These are phyloP conservation scores for Epinephelus coioides DNA, from an alignment of 2,797 vertebrate genomes.

Conservation along the genomic window DNA sequence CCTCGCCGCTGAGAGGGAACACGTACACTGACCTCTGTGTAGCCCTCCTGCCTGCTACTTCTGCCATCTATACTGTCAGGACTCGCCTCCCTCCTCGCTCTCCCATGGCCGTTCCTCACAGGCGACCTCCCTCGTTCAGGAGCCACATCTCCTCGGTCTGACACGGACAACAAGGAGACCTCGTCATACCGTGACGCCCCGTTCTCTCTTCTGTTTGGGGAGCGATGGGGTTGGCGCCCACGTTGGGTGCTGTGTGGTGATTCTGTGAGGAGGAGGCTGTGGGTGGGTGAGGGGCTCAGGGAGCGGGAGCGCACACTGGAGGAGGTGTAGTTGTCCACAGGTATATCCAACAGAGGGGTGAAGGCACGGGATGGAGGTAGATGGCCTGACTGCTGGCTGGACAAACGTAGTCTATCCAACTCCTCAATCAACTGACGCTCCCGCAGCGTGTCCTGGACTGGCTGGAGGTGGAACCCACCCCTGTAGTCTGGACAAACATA, in stretches of 20 bases:
- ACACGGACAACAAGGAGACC: constrained; percentile 56
- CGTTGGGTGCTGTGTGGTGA: constrained; percentile 59
- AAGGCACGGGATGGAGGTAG: constrained; percentile 80
- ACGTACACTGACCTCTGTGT: constrained; percentile 85
- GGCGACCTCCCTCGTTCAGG: constrained; percentile 83
- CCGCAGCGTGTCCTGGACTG: constrained; percentile 79
- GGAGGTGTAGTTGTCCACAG: constrained; percentile 88
- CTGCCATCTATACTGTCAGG: constrained; percentile 71
- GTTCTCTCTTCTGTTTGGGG: constrained; percentile 64
- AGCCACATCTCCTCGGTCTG: constrained; percentile 69
- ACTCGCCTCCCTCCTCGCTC: constrained; percentile 69
- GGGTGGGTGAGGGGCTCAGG: constrained; percentile 72
- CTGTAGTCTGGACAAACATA: constrained; percentile 88
- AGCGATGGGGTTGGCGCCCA: constrained; percentile 57
- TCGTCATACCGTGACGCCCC: constrained; percentile 43
- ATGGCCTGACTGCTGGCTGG: constrained; percentile 74
- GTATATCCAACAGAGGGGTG: constrained; percentile 91
- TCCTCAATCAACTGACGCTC: constrained; percentile 78
- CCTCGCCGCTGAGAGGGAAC: constrained; percentile 67
- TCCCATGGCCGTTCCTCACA: constrained; percentile 76
- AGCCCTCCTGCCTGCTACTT: constrained; percentile 76
- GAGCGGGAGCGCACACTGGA: constrained; percentile 65
- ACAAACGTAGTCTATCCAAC: constrained; percentile 80
- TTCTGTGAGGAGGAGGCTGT: constrained; percentile 86
- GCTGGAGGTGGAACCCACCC: constrained; percentile 94